These are phyloP conservation scores for Caenorhabditis sp. DNA, from an alignment of 2,888 invertebrate genomes.

Conservation along the genomic window DNA sequence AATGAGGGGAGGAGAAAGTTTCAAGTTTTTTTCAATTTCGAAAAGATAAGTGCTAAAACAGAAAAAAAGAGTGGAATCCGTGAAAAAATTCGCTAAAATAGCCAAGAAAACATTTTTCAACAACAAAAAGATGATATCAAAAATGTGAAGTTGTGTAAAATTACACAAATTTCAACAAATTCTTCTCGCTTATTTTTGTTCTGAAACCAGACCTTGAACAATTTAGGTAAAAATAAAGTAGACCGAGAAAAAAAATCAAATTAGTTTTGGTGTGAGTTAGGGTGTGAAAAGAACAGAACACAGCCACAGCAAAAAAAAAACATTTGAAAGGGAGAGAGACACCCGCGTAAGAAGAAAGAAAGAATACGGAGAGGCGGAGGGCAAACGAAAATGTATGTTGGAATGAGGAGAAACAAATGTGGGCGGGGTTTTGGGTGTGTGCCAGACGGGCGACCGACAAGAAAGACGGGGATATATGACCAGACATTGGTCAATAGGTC, in stretches of 20 bases:
- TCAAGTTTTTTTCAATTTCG: not conserved
- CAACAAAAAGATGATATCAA: not conserved
- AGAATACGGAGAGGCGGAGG: conserved; percentile 2
- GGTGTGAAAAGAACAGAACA: conserved; percentile 6
- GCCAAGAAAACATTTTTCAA: not conserved
- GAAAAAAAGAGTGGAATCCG: not conserved
- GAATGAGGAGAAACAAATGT: not conserved
- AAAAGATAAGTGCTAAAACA: not conserved
- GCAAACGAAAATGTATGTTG: conserved; percentile 6
- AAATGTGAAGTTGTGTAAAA: conserved; percentile 28
- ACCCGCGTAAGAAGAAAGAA: conserved; percentile 2
- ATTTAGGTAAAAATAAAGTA: not conserved
- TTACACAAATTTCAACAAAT: conserved; percentile 14
- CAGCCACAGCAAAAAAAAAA: conserved; percentile 14
- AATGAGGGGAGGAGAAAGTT: not conserved
- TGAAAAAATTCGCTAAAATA: not conserved
- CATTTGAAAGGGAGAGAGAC: conserved; percentile 15
- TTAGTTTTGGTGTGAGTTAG: not conserved
- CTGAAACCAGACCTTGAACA: conserved; percentile 13
- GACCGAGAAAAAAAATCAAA: not conserved
- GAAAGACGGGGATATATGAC: not conserved
- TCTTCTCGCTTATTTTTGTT: conserved; percentile 1
- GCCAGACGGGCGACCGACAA: not conserved
- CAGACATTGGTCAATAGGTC: not conserved
- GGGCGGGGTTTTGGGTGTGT: not conserved